Percentiles rank a stretch among this genome's conserved stretches.
Evolutionary conservation across 37 sponge, comb jelly and placozoan species (phyloP).

Genomic region (Ephydatia muelleri): DNA sequence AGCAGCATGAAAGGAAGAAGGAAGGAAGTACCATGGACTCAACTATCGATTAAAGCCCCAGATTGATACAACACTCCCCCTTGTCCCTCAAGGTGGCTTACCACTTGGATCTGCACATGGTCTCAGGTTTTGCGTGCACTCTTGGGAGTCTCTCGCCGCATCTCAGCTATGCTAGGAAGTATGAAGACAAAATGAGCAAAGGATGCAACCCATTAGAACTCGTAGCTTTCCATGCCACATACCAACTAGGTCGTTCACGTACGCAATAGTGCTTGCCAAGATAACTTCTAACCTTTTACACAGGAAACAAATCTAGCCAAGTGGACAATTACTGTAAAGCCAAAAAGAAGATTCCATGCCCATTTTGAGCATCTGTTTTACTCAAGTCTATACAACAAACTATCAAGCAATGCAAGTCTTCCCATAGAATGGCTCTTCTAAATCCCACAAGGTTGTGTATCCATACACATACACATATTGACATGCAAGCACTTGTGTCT

Average conservation of each 20-base stretch:
- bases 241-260: not conserved
- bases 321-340: too few species aligned
- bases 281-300: not conserved
- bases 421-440: too few species aligned
- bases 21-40: too few species aligned
- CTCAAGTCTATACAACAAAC: too few species aligned
- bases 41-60: too few species aligned
- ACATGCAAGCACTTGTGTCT: not conserved
- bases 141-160: constrained; percentile 68
- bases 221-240: too few species aligned
- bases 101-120: constrained; percentile 82
- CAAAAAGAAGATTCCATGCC: too few species aligned
- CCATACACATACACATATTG: constrained; percentile 1
- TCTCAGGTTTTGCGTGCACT: constrained; percentile 52
- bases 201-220: not conserved
- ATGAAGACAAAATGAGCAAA: constrained; percentile 1
- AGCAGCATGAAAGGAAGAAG: too few species aligned
- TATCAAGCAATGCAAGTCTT: too few species aligned
- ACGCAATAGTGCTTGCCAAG: not conserved
- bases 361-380: too few species aligned
- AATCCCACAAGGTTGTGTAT: not conserved
- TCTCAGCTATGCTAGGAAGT: constrained; percentile 60
- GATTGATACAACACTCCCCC: too few species aligned
- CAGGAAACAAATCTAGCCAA: not conserved
- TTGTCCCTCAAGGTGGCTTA: too few species aligned